Conservation (phyloP, 2,797 vertebrate species). For the Oreortyx pictus region DNA sequence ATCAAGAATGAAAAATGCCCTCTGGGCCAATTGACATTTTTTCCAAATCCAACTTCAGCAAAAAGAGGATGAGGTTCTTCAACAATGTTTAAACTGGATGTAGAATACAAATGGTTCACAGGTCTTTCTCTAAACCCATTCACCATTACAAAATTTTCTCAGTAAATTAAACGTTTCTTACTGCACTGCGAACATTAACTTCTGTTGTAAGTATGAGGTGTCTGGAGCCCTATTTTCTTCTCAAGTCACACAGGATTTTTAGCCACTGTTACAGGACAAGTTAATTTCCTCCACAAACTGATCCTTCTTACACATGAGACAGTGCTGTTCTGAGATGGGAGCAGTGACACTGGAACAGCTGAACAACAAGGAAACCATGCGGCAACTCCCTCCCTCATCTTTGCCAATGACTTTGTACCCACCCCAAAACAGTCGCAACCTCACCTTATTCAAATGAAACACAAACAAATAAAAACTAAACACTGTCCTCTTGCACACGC, state of each 20-base stretch:
- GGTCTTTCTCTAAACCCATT: neutral
- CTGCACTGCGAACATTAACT: neutral
- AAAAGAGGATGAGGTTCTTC: neutral
- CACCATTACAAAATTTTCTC: neutral
- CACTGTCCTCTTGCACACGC: neutral
- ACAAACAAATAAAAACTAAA: neutral
- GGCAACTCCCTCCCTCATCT: neutral
- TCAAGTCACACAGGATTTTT: rapidly evolving
- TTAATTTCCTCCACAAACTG: neutral
- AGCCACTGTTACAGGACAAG: neutral
- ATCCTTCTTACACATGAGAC: no score
- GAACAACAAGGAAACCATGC: neutral
- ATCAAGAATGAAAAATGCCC: neutral
- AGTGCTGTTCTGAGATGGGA: neutral
- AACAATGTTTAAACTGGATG: neutral
- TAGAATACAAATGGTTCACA: neutral
- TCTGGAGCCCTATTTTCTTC: no score
- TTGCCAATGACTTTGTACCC: neutral
- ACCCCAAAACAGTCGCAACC: neutral
- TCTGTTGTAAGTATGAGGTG: neutral
- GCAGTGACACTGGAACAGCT: neutral
- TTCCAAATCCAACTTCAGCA: neutral
- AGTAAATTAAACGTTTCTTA: neutral
- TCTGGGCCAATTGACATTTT: neutral
- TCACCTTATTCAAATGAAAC: neutral